Evolutionary conservation across 2,797 vertebrate genomes (phyloP), one percentile per base, ranked within the genome.

Genomic region (Pagetopsis macropterus): DNA sequence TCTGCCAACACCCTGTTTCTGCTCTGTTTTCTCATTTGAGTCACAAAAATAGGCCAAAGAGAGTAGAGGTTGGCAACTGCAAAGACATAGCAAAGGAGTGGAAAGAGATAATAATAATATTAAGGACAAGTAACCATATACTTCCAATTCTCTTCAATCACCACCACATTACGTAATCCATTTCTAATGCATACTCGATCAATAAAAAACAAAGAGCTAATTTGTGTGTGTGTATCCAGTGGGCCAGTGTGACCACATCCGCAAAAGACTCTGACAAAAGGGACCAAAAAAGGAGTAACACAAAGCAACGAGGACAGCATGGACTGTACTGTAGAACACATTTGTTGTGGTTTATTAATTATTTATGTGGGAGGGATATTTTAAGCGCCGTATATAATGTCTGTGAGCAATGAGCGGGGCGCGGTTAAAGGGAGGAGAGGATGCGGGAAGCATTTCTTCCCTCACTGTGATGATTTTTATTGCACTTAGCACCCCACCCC

Each of bases 321-420:
- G 43, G 50, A 72, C 70, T 65, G 52, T 44, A 72, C 70, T 65
- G 52, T 44, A 51, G 75, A 72, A 21, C 12, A 46, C 19, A 40
- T n/a, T 51, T 80, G 86, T 78, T 80, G 75, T 84, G 8, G 19
- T 46, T 80, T 37, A 86, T 93, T 76, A 91, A 93, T 92, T 82
- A 93, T 93, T 87, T 41, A 94, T 88, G 64, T 0, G 5, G 44
- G 50, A 44, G 76, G 72, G 91, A 88, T 93, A 93, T 94, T 93
- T 92, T 88, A 86, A 89, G 90, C 75, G 50, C 75, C 72, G 65
- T 63, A 88, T 86, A 89, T 85, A 72, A 86, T 88, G 80, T 79
- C 85, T 86, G 66, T 80, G 84, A 91, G 78, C 49, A 76, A 89
- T 84, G 79, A 81, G 72, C 68, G 66, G 63, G 27, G 77, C 68